Conservation (phyloP, 1,140 invertebrate genomes). For the Trichonephila inaurata region DNA sequence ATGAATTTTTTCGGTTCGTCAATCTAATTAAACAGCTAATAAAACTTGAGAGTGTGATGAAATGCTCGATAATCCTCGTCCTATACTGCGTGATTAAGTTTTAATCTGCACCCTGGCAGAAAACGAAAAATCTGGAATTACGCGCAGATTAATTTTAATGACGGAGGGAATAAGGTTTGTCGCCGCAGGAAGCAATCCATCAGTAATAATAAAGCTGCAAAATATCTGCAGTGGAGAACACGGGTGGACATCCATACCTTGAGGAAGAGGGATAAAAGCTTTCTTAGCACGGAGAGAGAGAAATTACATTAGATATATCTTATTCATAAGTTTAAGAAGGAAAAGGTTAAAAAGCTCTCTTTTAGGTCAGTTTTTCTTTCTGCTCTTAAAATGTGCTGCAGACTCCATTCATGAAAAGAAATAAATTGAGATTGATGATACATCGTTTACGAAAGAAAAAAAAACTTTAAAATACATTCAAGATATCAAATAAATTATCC, state of each 20-base stretch:
- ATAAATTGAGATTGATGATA: slow-evolving; percentile 75
- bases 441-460: slow-evolving; percentile 65
- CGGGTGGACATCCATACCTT: background rate
- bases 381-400: slow-evolving; percentile 36
- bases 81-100: slow-evolving; percentile 28
- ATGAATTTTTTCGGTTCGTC: background rate
- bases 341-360: slow-evolving; percentile 42
- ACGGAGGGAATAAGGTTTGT: slow-evolving; percentile 26
- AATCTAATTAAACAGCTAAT: slow-evolving; percentile 29
- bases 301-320: slow-evolving; percentile 68
- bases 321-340: slow-evolving; percentile 59
- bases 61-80: slow-evolving; percentile 11
- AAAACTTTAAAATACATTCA: slow-evolving; percentile 69
- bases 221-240: background rate
- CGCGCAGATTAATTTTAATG: slow-evolving; percentile 49
- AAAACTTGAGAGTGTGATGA: background rate
- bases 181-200: slow-evolving; percentile 36
- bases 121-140: slow-evolving; percentile 41
- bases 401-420: slow-evolving; percentile 53
- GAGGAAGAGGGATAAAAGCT: slow-evolving; percentile 40
- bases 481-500: slow-evolving; percentile 68
- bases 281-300: slow-evolving; percentile 14
- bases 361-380: slow-evolving; percentile 45
- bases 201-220: slow-evolving; percentile 57
- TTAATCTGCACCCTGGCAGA: background rate